Base-by-base conservation (phyloP, 2,113 vertebrate species). In the Brevimyrus niger region DNA sequence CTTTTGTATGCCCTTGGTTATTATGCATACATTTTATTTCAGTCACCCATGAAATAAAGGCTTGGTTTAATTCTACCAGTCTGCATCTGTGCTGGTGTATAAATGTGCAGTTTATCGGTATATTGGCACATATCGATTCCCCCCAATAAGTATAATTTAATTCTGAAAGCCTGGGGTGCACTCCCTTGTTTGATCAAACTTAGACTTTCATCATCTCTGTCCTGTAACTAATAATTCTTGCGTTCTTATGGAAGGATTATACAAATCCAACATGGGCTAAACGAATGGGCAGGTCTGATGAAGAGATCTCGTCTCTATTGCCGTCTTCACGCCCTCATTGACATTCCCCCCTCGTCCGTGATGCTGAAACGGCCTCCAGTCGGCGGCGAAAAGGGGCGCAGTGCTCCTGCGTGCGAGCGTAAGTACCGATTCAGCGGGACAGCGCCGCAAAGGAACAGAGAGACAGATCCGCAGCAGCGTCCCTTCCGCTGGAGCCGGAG, bases 321-420 rank as follows among this genome's bases (percentile, higher is more conserved):
- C 47, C 65, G 80, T 35, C 19, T 88, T 83, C 55, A 38, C 86
- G 88, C 19, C 89, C 90, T 87, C 92, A 93, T 93, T 92, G 92
- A 90, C 89, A 93, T 93, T 93, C 93, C 88, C 87, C 88, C 87
- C 90, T 89, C 96, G 95, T 96, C 95, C 95, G 88, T 91, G 94
- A 95, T 96, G 94, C 95, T 96, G 95, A 95, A 94, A 91, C 82
- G 87, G 87, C 73, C 87, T 88, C 87, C 87, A 90, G 73, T 85
- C 87, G 83, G 50, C 88, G 53, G 90, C 19, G 82, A 6, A 83
- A 4, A 83, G 48, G 89, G 86, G 90, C 88, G 90, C 88, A 61
- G 89, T 86, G 90, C 73, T 88, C 87, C 89, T 92, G 93, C 93
- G 94, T 90, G 88, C 46, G 94, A 92, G 92, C 93, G 94, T 93